Evolutionary conservation across 2,113 vertebrate species (phyloP).

Genomic region (Anoplopoma fimbria): DNA sequence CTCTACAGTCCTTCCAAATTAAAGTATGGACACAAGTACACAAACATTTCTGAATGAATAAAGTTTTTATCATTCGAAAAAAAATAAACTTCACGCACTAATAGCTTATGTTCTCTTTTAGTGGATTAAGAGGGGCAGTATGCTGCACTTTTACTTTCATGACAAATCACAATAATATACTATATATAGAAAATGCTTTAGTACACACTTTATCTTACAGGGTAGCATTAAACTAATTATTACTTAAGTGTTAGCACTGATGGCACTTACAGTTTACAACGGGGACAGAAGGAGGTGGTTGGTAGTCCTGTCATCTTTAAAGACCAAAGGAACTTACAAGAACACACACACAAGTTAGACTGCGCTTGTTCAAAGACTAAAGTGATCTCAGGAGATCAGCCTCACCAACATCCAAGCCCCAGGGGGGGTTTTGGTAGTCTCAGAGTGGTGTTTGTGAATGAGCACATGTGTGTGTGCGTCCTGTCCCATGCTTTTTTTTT

Average conservation of each 20-base stretch:
- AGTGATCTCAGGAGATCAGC: constrained; percentile 26
- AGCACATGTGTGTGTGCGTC: neutral
- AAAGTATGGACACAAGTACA: neutral
- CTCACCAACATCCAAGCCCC: constrained; percentile 13
- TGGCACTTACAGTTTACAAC: neutral
- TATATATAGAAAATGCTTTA: neutral
- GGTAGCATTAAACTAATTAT: neutral
- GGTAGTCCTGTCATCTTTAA: constrained; percentile 20
- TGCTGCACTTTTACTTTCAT: neutral
- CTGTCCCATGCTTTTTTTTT: constrained; percentile 37
- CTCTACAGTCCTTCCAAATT: neutral
- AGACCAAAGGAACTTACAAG: constrained; percentile 7
- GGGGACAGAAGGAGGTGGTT: neutral
- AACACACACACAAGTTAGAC: neutral
- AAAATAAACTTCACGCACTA: neutral
- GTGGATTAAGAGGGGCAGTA: too few relatives aligned
- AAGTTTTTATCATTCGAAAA: too few relatives aligned
- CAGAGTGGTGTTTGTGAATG: neutral
- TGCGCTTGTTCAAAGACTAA: constrained; percentile 36
- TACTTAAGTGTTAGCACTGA: neutral
- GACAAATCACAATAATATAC: neutral
- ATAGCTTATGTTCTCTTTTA: neutral
- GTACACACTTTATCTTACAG: neutral
- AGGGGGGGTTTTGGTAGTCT: constrained; percentile 18
- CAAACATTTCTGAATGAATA: neutral